A percentile compares a stretch with the other conserved stretches of the same genome.
Evolutionary conservation across 2,113 vertebrate genomes (phyloP).

Genomic region (Chloebia gouldiae): DNA sequence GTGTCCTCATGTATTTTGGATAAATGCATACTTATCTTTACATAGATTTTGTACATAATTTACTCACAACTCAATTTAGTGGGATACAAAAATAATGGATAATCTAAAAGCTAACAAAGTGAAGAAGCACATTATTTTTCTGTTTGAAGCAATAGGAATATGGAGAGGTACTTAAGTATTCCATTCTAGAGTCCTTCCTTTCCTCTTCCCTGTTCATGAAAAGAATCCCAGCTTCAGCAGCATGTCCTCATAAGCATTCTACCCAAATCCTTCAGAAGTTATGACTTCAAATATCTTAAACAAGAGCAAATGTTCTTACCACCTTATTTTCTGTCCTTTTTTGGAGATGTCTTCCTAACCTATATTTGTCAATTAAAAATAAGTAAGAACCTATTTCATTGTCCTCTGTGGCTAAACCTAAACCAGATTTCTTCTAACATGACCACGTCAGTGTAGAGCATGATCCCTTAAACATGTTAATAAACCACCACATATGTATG

Average conservation of each 20-base stretch:
- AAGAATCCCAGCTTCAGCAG: not conserved
- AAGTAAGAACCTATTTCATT: not conserved
- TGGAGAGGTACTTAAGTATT: not conserved
- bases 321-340: not conserved
- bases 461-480: not conserved
- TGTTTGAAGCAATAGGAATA: not conserved
- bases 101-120: not conserved
- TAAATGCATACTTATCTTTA: not conserved
- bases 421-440: not conserved
- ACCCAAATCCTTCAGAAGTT: not conserved
- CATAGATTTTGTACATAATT: not conserved
- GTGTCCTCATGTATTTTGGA: not conserved
- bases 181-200: not conserved
- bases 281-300: not conserved
- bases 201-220: not conserved
- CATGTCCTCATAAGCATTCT: not conserved
- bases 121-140: not conserved
- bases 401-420: not conserved
- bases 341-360: not conserved
- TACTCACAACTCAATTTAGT: not conserved
- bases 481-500: rapidly evolving
- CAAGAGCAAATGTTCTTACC: not conserved
- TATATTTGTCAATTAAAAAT: not conserved
- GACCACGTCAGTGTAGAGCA: rapidly evolving
- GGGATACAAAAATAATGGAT: not conserved